Conservation (phyloP, 2,888 invertebrate species). For the Hirudinaria manillensis region DNA sequence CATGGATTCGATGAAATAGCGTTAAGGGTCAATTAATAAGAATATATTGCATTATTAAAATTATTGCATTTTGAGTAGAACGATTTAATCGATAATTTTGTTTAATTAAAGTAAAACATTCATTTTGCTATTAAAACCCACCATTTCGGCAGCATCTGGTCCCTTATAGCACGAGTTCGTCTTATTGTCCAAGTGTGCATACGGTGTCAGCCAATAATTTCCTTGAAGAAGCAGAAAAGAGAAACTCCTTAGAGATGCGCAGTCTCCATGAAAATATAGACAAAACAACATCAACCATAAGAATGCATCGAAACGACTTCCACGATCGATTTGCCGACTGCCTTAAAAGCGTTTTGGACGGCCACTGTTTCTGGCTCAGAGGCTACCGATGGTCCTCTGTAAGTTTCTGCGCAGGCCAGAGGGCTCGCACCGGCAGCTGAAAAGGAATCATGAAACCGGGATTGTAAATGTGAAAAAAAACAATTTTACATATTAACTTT, state of each 20-base stretch:
- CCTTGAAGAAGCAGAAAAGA: background rate
- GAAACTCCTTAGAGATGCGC: background rate
- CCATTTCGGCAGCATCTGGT: conserved; percentile 11
- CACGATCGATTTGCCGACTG: background rate
- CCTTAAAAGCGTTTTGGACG: conserved; percentile 18
- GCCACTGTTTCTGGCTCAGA: conserved; percentile 36
- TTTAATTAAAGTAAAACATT: background rate
- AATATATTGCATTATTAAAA: too few relatives aligned
- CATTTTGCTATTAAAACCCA: background rate
- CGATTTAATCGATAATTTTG: background rate
- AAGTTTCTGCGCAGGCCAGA: conserved; percentile 31
- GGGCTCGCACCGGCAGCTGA: conserved; percentile 32
- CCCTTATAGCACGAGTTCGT: background rate
- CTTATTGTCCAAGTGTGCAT: background rate
- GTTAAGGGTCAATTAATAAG: too few relatives aligned
- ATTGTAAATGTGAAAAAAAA: background rate
- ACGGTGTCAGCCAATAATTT: conserved; percentile 18
- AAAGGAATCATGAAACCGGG: background rate
- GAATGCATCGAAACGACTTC: conserved; percentile 29
- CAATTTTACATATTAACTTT: background rate
- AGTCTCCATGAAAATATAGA: background rate
- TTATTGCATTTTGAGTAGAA: background rate
- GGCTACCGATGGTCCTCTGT: conserved; percentile 28
- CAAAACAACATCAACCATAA: conserved; percentile 27
- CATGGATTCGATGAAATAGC: too few relatives aligned